A percentile compares a stretch with the other conserved stretches of the same genome.
These are phyloP conservation scores for Geodia barretti DNA, from an alignment of 37 sponge, comb jelly and placozoan genomes.

Conservation along the genomic window DNA sequence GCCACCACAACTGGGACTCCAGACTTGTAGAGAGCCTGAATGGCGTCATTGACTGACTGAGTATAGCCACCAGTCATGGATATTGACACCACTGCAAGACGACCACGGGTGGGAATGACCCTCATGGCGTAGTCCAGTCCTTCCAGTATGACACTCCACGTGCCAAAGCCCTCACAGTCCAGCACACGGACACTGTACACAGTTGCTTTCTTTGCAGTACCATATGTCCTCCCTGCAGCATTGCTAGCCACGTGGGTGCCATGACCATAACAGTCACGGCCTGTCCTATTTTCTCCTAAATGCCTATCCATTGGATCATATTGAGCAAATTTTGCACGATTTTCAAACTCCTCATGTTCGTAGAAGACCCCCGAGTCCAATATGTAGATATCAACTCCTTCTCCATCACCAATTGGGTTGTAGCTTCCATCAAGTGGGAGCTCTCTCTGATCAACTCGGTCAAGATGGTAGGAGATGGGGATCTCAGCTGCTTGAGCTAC, in stretches of 20 bases:
- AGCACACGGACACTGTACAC: slow-evolving; percentile 66
- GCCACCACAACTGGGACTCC: slow-evolving; percentile 61
- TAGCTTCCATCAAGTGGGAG: slow-evolving; percentile 52
- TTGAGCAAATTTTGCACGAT: slow-evolving; percentile 32
- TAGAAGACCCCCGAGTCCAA: slow-evolving; percentile 71
- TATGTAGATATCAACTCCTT: slow-evolving; percentile 77
- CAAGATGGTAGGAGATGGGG: slow-evolving; percentile 23
- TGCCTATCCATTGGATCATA: slow-evolving; percentile 61
- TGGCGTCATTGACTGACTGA: slow-evolving; percentile 25
- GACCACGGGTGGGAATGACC: neutral
- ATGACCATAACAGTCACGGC: slow-evolving; percentile 68
- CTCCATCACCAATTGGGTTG: slow-evolving; percentile 49
- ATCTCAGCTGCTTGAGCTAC: slow-evolving; percentile 27
- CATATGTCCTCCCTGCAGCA: slow-evolving; percentile 54
- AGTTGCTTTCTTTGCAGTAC: slow-evolving; percentile 40
- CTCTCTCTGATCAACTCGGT: slow-evolving; percentile 59
- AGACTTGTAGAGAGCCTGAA: slow-evolving; percentile 15
- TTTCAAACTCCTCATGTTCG: slow-evolving; percentile 53
- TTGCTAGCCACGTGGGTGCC: slow-evolving; percentile 77
- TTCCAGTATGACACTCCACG: slow-evolving; percentile 40
- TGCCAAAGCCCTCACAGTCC: slow-evolving; percentile 45
- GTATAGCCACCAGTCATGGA: slow-evolving; percentile 35
- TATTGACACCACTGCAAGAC: slow-evolving; percentile 61
- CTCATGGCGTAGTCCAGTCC: slow-evolving; percentile 47
- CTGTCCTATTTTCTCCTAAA: neutral